A percentile compares a stretch with the other conserved stretches of the same genome.
Evolutionary conservation across 2,797 vertebrate genomes (phyloP).

Genomic region (Enoplosus armatus): DNA sequence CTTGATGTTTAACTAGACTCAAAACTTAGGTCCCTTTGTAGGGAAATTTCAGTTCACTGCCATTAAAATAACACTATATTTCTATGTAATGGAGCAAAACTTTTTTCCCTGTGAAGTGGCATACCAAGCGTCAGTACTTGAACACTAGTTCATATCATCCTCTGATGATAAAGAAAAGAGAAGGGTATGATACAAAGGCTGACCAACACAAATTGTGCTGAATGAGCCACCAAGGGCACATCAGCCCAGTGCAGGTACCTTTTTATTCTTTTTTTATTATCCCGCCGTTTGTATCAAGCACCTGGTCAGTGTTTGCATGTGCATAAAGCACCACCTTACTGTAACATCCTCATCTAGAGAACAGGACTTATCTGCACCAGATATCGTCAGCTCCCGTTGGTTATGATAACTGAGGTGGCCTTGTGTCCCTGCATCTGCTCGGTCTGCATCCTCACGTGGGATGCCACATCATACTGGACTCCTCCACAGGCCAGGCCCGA

Average conservation of each 20-base stretch:
- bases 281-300: slow-evolving; percentile 70
- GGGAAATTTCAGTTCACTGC: slow-evolving; percentile 48
- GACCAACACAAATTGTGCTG: slow-evolving; percentile 50
- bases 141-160: slow-evolving; percentile 48
- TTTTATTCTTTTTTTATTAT: slow-evolving; percentile 56
- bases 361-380: slow-evolving; percentile 62
- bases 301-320: slow-evolving; percentile 80
- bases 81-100: slow-evolving; percentile 59
- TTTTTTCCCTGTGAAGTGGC: slow-evolving; percentile 29
- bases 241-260: slow-evolving; percentile 54
- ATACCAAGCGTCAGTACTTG: slow-evolving; percentile 31
- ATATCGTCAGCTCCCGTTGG: slow-evolving; percentile 94
- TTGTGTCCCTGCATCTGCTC: slow-evolving; percentile 96
- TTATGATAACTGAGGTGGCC: slow-evolving; percentile 96
- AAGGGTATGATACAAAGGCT: slow-evolving; percentile 46
- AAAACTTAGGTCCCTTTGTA: slow-evolving; percentile 43
- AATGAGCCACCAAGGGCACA: slow-evolving; percentile 62
- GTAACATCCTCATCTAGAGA: slow-evolving; percentile 78
- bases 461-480: slow-evolving; percentile 92
- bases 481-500: slow-evolving; percentile 91
- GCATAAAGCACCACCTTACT: slow-evolving; percentile 76
- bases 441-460: slow-evolving; percentile 95
- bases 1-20: slow-evolving; percentile 81
- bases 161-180: slow-evolving; percentile 46
- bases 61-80: slow-evolving; percentile 65